Evolutionary conservation across 2,113 vertebrate species (phyloP).

Genomic region (Elachura formosa): DNA sequence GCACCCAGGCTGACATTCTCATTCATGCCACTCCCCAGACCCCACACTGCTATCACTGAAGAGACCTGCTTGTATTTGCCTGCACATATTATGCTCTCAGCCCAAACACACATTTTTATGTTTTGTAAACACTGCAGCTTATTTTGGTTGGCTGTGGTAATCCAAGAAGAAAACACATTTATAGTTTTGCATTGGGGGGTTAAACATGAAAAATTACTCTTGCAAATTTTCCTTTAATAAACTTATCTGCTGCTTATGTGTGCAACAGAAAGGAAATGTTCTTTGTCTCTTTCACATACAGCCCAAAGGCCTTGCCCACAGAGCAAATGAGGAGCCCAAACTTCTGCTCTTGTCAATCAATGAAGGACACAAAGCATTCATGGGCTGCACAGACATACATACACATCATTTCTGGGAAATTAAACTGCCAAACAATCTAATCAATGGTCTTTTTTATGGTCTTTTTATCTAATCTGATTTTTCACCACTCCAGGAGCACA

Average conservation of each 20-base stretch:
- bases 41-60: not conserved
- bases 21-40: accelerated
- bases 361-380: not conserved
- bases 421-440: not conserved
- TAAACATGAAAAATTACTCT: not conserved
- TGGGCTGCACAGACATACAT: not conserved
- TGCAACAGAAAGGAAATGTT: not conserved
- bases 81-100: not conserved
- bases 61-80: not conserved
- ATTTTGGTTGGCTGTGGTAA: not conserved
- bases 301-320: not conserved
- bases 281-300: not conserved
- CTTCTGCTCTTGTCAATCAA: accelerated
- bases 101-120: not conserved
- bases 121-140: not conserved
- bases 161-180: not conserved
- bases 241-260: not conserved
- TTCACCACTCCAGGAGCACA: too few species aligned
- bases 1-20: not conserved
- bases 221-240: not conserved
- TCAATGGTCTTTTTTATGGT: not conserved
- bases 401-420: not conserved
- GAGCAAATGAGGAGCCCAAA: not conserved
- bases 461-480: not conserved
- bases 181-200: not conserved